These are phyloP conservation scores for Camponotus floridanus DNA, from an alignment of 1,140 invertebrate species.

Conservation along the genomic window DNA sequence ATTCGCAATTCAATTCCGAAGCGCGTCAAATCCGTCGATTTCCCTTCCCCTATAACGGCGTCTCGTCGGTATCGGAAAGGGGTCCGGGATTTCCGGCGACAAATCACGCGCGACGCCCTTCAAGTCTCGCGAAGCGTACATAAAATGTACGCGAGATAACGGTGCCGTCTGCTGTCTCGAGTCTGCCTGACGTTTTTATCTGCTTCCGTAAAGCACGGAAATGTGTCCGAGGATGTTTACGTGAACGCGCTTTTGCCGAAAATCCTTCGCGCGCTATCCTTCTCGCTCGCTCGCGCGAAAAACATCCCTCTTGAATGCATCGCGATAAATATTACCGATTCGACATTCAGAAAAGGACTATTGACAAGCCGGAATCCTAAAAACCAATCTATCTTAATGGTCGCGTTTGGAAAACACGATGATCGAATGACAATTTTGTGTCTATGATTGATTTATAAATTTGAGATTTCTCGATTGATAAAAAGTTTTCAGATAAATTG, in stretches of 20 bases:
- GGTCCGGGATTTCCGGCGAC: constrained; percentile 36
- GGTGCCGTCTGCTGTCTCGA: constrained; percentile 33
- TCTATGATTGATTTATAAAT: not conserved
- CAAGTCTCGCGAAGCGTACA: constrained; percentile 50
- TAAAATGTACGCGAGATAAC: constrained; percentile 68
- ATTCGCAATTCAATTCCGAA: constrained; percentile 53
- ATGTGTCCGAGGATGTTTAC: constrained; percentile 61
- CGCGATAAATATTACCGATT: not conserved
- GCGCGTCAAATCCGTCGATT: constrained; percentile 57
- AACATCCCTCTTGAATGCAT: too few relatives aligned
- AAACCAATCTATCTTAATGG: not conserved
- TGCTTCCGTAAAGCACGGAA: constrained; percentile 42
- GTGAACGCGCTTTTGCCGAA: constrained; percentile 59
- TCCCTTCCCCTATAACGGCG: constrained; percentile 9
- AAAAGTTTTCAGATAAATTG: not conserved
- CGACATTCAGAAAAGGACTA: not conserved
- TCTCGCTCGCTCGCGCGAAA: not conserved
- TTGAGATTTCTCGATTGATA: not conserved
- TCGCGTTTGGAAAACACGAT: not conserved
- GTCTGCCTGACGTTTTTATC: constrained; percentile 67
- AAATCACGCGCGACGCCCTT: constrained; percentile 69
- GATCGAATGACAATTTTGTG: not conserved
- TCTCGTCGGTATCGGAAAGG: constrained; percentile 29
- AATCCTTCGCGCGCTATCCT: not conserved
- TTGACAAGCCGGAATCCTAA: not conserved